Evolutionary conservation across 2,888 invertebrate species (phyloP).

Genomic region (Drosophila peninsularis): DNA sequence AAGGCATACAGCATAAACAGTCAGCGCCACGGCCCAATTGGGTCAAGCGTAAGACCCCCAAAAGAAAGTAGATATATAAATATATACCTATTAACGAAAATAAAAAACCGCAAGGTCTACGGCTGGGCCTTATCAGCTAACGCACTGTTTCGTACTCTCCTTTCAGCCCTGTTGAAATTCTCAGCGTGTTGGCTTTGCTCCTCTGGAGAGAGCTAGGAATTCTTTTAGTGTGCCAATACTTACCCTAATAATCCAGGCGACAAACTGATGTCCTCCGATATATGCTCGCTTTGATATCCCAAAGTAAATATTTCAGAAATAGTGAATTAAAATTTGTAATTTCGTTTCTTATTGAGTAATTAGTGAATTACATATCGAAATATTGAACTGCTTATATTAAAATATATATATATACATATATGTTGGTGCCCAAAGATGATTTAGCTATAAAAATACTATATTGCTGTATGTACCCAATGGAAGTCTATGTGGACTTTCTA

Average conservation of each 20-base stretch:
- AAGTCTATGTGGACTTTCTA: not conserved
- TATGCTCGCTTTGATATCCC: not conserved
- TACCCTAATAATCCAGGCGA: too few relatives aligned
- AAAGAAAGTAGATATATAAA: not conserved
- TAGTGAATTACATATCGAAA: not conserved
- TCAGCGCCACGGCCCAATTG: not conserved
- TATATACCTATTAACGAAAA: slow-evolving; percentile 8
- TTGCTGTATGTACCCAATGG: not conserved
- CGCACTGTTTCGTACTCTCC: not conserved
- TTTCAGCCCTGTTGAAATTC: not conserved
- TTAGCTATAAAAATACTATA: not conserved
- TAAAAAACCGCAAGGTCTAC: slow-evolving; percentile 21
- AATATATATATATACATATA: not conserved
- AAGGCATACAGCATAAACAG: slow-evolving; percentile 27
- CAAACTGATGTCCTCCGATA: not conserved
- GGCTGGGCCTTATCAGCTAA: slow-evolving; percentile 23
- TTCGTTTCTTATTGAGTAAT: not conserved
- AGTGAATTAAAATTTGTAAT: not conserved
- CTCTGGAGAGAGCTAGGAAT: not conserved
- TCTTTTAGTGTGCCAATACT: not conserved
- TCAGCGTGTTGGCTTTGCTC: not conserved
- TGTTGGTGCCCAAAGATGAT: slow-evolving; percentile 1
- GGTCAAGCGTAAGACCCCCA: slow-evolving; percentile 33
- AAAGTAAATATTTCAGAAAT: not conserved
- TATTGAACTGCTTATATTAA: not conserved